Conservation (phyloP, 2,113 vertebrate species). For the Nesoenas mayeri region DNA sequence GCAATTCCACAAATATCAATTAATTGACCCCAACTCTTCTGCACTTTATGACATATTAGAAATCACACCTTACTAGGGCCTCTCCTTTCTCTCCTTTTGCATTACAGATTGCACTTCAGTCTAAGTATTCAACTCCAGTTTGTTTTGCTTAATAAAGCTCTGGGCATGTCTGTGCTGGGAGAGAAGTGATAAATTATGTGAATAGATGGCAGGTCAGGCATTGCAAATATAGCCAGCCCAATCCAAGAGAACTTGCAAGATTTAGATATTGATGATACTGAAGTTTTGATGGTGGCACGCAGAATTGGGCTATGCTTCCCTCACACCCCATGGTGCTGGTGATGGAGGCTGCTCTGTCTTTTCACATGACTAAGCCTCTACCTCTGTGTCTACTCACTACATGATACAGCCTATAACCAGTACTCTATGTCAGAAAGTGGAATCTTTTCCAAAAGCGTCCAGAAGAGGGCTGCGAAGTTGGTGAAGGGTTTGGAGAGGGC, state of each 20-base stretch:
- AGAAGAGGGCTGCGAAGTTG: too few relatives aligned
- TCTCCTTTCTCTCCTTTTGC: slow-evolving; percentile 12
- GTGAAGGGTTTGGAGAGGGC: too few relatives aligned
- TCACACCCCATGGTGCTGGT: neutral
- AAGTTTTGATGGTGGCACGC: neutral
- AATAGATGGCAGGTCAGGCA: neutral
- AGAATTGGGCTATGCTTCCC: neutral
- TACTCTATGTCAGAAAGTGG: neutral
- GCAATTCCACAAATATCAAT: slow-evolving; percentile 17
- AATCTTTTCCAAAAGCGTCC: neutral
- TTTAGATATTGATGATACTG: neutral
- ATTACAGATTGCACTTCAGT: neutral
- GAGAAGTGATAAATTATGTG: neutral
- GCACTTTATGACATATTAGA: neutral
- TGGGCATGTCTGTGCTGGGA: neutral
- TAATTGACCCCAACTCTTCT: neutral
- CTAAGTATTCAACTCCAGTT: neutral
- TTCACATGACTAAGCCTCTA: neutral
- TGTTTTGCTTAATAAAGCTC: neutral
- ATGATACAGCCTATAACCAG: neutral
- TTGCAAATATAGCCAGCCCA: neutral
- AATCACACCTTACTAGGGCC: neutral
- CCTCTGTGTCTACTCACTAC: too few relatives aligned
- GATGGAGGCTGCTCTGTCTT: neutral
- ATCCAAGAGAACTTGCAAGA: neutral